phyloP scores from a whole-genome alignment of 2,797 vertebrate genomes.

The Megalops cyprinoides region DNA sequence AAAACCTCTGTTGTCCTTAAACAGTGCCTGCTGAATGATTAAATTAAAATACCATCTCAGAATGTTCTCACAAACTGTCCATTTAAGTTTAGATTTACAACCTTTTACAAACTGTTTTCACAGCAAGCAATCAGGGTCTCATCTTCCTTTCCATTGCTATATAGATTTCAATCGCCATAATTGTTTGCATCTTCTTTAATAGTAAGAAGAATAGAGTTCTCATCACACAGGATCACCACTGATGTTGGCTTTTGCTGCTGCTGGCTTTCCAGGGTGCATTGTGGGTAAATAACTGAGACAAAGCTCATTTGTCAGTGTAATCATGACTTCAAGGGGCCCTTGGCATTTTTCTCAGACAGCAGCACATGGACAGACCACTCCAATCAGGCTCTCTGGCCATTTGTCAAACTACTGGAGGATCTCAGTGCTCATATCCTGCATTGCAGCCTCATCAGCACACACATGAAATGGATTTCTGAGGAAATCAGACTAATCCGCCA shows the following conservation, averaged over 20 bases:
- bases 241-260: not conserved
- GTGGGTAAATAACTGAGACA: not conserved
- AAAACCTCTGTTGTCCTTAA: not conserved
- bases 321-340: not conserved
- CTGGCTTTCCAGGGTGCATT: not conserved
- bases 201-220: too few relatives aligned
- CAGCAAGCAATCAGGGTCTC: not conserved
- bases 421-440: not conserved
- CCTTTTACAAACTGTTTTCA: not conserved
- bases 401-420: not conserved
- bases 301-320: not conserved
- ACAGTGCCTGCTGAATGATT: not conserved
- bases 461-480: not conserved
- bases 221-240: not conserved
- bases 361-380: not conserved
- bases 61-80: not conserved
- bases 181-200: not conserved
- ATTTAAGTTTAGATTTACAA: too few relatives aligned
- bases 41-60: not conserved
- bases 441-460: not conserved
- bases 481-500: not conserved
- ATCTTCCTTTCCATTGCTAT: not conserved
- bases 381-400: not conserved
- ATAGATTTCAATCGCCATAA: not conserved
- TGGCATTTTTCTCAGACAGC: not conserved